Evolutionary conservation across 1,140 invertebrate genomes (phyloP), one percentile per base, ranked within the genome.

Genomic region (Bombus ignitus): DNA sequence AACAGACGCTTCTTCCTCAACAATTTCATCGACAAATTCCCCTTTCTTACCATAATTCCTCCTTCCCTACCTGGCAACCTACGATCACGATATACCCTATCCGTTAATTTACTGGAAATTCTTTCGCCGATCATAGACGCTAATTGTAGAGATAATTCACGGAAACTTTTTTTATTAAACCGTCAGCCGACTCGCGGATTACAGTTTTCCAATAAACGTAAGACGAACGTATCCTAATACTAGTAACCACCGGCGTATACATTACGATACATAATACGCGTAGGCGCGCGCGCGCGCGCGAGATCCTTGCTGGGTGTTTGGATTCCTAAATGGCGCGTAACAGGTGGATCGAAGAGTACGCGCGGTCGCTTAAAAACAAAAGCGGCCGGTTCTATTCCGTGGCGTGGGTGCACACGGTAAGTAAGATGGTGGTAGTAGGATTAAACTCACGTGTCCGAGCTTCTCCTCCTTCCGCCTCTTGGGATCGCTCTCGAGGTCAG

Each of bases 401-500:
- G 10, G 59, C 59, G 59, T 22, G 5, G 5, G 6, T 10, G 35
- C 35, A 35, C 15, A 75, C 71, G 12, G 53, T 18, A n/a, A 68
- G 15, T 28, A n/a, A 47, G 42, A 35, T 8, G 18, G 8, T 35
- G 8, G 35, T 2, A 37, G 25, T 62, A 59, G 71, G 72, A 78
- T 75, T 76, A 62, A 88, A 94, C 94, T 95, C 89, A 95, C 94
- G 78, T 95, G 94, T 88, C 92, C 93, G 85, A 95, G 92, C 91
- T 95, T 95, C 88, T 96, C 95, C 89, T 95, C 95, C 93, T 96
- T 96, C 86, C 95, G 92, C 80, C 95, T 93, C 90, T 96, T 96
- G 81, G 94, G 88, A 76, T 95, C 95, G 83, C 87, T 92, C 91
- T 96, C 95, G 87, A 95, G 90, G 89, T 96, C 95, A 74, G 95